Evolutionary conservation across 2,113 vertebrate species (phyloP).

Genomic region (Panurus biarmicus): DNA sequence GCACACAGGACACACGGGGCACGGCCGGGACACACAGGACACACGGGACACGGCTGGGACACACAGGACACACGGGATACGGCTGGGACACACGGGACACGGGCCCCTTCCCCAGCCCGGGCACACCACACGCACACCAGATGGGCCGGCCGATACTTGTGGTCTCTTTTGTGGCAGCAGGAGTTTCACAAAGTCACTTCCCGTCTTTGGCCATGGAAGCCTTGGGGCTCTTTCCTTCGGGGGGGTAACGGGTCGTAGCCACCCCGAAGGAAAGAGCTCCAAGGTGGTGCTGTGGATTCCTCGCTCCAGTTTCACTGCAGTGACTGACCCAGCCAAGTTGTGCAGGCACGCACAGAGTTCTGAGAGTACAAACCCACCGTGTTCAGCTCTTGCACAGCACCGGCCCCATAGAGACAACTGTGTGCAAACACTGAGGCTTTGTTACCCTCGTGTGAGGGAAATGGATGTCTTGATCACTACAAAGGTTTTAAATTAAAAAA

Average conservation of each 20-base stretch:
- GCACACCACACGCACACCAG: not conserved
- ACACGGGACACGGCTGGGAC: not conserved
- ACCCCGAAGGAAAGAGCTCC: no score
- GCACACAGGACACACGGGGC: no score
- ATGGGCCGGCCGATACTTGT: rapidly evolving
- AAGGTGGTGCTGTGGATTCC: not conserved
- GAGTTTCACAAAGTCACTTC: not conserved
- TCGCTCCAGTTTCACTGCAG: not conserved
- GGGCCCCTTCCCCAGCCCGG: not conserved
- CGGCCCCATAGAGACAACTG: not conserved
- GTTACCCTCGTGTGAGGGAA: not conserved
- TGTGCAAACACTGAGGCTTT: not conserved
- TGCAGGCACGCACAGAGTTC: not conserved
- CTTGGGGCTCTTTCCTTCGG: not conserved
- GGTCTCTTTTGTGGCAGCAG: not conserved
- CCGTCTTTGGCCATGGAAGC: not conserved
- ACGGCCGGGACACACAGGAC: not conserved
- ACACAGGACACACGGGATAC: no score
- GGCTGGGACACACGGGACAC: not conserved
- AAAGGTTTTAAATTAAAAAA: not conserved
- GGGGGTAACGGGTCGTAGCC: rapidly evolving
- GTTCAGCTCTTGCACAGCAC: not conserved
- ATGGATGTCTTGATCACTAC: not conserved
- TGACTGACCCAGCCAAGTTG: not conserved
- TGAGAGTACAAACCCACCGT: not conserved